Base-by-base conservation (phyloP, 2,113 vertebrate genomes). In the Ophiodon elongatus region DNA sequence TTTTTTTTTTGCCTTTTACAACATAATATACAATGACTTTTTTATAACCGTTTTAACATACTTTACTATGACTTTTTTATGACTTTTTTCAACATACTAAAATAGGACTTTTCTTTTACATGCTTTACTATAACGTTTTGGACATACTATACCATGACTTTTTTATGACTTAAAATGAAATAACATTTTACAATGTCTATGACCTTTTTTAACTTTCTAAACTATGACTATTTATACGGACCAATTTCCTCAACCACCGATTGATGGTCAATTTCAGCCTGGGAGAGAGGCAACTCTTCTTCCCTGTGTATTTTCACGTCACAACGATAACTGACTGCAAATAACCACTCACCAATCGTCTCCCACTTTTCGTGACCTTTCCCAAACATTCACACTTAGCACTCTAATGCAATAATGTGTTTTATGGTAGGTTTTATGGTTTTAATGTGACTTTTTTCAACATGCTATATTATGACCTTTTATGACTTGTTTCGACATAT, bases 191-290 rank as follows among this genome's bases (percentile, higher is more conserved):
- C n/a, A n/a, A n/a, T n/a, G n/a, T n/a, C n/a, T n/a, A n/a, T n/a
- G n/a, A n/a, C n/a, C n/a, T n/a, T n/a, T n/a, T n/a, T n/a, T n/a
- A n/a, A n/a, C n/a, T n/a, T n/a, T n/a, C n/a, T n/a, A n/a, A n/a
- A n/a, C n/a, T n/a, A n/a, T n/a, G n/a, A n/a, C n/a, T n/a, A n/a
- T n/a, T n/a, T n/a, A n/a, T n/a, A n/a, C n/a, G n/a, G 85, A 94
- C 94, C 94, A 95, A 96, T 96, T 95, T 96, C 93, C 95, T 73
- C 52, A 59, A 5, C n/a, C 91, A 96, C 95, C 90, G 95, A 96
- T 94, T 93, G 86, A 86, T 92, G 94, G 93, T 94, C 94, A 93
- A 84, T 93, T 93, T 84, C 76, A 91, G 89, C 80, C 77, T 60
- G 79, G 83, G 77, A 87, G 86, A 94, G 93, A 87, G 80, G 94